A percentile compares a stretch with the other conserved stretches of the same genome.
These are phyloP conservation scores for Menidia beryllina DNA, from an alignment of 2,113 vertebrate species.

Conservation along the genomic window DNA sequence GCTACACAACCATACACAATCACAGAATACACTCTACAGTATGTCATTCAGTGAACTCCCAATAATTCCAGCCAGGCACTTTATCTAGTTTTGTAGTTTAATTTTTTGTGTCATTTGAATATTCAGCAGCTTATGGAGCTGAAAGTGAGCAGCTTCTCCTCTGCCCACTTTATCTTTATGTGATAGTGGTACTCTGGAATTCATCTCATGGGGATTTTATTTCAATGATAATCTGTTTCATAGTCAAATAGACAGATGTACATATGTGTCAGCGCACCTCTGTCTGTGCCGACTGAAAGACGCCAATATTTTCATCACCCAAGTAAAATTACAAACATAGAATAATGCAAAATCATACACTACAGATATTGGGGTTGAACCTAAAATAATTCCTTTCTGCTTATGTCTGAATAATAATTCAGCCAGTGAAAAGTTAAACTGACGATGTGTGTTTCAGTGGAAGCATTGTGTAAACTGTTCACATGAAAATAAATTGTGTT, in stretches of 20 bases:
- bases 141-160: background rate
- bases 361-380: too few species aligned
- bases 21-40: background rate
- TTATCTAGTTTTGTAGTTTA: background rate
- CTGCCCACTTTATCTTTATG: background rate
- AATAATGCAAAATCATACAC: too few species aligned
- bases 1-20: background rate
- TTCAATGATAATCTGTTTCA: background rate
- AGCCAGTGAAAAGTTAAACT: too few species aligned
- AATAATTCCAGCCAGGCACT: background rate
- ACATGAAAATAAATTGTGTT: background rate
- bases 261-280: too few species aligned
- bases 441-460: too few species aligned
- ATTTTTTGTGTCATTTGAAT: too few species aligned
- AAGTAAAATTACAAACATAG: too few species aligned
- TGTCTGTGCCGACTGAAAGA: too few species aligned
- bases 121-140: background rate
- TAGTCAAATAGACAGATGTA: background rate
- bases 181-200: background rate
- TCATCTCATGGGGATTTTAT: background rate
- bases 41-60: background rate
- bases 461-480: background rate
- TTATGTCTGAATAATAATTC: background rate
- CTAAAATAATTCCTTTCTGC: too few species aligned
- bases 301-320: too few species aligned